Base-by-base conservation (phyloP, 2,888 invertebrate species). In the Hetaerina titia region DNA sequence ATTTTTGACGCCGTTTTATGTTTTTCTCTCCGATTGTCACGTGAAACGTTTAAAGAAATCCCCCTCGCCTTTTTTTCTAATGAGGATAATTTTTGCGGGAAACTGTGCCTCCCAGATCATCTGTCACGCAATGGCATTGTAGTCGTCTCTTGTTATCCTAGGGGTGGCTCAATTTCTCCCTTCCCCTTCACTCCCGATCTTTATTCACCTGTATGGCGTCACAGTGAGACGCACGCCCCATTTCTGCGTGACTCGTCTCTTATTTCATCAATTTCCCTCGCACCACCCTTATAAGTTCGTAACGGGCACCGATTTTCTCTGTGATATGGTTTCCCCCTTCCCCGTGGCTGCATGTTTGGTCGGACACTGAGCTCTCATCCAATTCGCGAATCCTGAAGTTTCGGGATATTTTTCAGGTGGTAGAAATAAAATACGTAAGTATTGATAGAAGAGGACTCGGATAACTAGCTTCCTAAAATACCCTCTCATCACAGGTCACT, bases 111-210 rank as follows among this genome's bases (percentile, higher is more conserved):
- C 13, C 81, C 31, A 57, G 13, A 9, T 57, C 19, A 58, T 57
- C 64, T 63, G 31, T 63, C 90, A 90, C 90, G 90, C 90, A 25
- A 90, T 90, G 25, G 31, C 63, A 25, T 63, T 58, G 90, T 63
- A 63, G 63, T 19, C 45, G 25, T 90, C 81, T 4, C 11, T 15
- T 25, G 17, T 64, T 90, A 90, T 64, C 90, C 63, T 90, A 19
- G 19, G 17, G 25, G 60, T 2, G 22, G 9, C 19, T 15, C 60
- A 45, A 0, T 31, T 11, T 4, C 31, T 81, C 60, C 56, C 11
- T 9, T n/a, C 7, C 0, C 15, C 9, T 15, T 22, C 89, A 0
- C 22, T 19, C 58, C 58, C 22, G 31, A 2, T 11, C 31, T 15
- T 57, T 13, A 19, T 69, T 69, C 69, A 6, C 69, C 69, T 69